Evolutionary conservation across 2,888 invertebrate species (phyloP).

Genomic region (Lasioglossum leucozonium): DNA sequence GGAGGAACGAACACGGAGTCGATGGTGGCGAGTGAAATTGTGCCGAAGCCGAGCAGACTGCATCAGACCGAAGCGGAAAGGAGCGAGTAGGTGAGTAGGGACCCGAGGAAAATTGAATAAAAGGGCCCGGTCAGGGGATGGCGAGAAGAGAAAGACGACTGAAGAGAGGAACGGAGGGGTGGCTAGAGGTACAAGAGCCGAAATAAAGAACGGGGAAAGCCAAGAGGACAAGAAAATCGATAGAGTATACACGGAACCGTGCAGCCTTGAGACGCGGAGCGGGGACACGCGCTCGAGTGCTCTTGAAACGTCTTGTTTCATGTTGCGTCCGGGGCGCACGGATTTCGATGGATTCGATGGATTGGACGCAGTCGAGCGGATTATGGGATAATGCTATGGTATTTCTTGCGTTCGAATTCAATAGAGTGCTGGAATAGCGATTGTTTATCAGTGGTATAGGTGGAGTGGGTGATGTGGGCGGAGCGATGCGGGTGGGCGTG

Average conservation of each 20-base stretch:
- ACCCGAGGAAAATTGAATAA: slow-evolving; percentile 12
- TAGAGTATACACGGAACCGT: not conserved
- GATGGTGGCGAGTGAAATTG: slow-evolving; percentile 10
- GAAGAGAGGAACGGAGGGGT: not conserved
- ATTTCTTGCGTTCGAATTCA: not conserved
- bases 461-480: not conserved
- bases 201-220: not conserved
- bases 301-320: not conserved
- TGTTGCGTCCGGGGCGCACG: not conserved
- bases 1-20: slow-evolving; percentile 23
- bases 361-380: not conserved
- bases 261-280: not conserved
- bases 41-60: not conserved
- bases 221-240: slow-evolving; percentile 5
- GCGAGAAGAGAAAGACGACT: not conserved
- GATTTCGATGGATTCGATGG: not conserved
- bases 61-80: not conserved
- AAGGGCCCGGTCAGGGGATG: not conserved
- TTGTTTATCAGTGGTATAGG: not conserved
- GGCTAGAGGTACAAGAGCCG: not conserved
- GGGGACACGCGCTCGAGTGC: not conserved
- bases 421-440: not conserved
- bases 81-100: not conserved
- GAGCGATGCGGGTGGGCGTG: not conserved
- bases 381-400: not conserved